Conservation (phyloP, 37 sponge, comb jelly and placozoan genomes). For the Spongia lamella region DNA sequence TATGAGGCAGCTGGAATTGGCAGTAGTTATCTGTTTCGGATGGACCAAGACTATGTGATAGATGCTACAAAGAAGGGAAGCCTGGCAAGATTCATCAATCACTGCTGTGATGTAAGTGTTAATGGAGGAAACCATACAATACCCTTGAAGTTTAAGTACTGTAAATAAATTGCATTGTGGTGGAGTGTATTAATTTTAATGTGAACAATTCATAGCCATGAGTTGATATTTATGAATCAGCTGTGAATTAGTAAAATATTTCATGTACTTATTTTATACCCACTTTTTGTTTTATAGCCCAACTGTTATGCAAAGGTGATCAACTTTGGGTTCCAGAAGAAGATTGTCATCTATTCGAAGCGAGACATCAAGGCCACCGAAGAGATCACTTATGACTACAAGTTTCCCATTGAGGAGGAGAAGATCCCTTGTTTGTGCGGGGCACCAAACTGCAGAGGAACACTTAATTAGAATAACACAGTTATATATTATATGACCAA, state of each 20-base stretch:
- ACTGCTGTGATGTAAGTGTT: constrained; percentile 93
- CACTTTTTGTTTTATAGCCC: constrained; percentile 77
- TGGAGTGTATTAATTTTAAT: too few relatives aligned
- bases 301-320: constrained; percentile 99
- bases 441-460: constrained; percentile 90
- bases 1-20: constrained; percentile 98
- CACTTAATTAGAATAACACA: constrained; percentile 69
- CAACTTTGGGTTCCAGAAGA: constrained; percentile 85
- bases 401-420: constrained; percentile 99
- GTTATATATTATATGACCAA: background rate
- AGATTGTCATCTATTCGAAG: constrained; percentile 99
- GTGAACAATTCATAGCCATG: too few relatives aligned
- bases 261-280: too few relatives aligned
- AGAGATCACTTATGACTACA: constrained; percentile 99
- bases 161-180: too few relatives aligned
- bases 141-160: too few relatives aligned
- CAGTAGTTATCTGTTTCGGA: constrained; percentile 95
- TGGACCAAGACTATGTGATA: constrained; percentile 93
- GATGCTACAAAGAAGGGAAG: constrained; percentile 95
- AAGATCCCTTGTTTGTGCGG: constrained; percentile 98
- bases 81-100: constrained; percentile 96
- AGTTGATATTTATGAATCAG: too few relatives aligned
- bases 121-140: too few relatives aligned
- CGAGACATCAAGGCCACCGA: constrained; percentile 89
- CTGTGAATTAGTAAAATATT: too few relatives aligned